Evolutionary conservation across 1,140 invertebrate genomes (phyloP).

Genomic region (Brachionus sp.): DNA sequence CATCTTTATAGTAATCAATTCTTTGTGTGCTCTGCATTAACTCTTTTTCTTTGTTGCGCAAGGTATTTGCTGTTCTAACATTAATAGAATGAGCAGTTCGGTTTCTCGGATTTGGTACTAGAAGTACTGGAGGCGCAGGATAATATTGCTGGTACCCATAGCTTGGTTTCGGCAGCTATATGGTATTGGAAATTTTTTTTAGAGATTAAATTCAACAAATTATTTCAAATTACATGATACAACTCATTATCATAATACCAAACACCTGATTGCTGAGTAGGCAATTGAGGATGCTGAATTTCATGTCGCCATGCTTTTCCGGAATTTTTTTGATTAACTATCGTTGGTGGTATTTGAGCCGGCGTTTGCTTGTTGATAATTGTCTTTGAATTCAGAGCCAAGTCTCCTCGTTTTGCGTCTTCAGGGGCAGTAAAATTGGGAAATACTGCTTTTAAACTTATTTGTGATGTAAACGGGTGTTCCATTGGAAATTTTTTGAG

Average conservation of each 20-base stretch:
- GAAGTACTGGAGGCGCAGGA: conserved; percentile 20
- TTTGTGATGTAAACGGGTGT: conserved; percentile 41
- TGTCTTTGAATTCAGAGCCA: not conserved
- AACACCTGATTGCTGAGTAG: conserved; percentile 27
- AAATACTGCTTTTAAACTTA: conserved; percentile 30
- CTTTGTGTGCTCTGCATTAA: conserved; percentile 25
- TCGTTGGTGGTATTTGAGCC: conserved; percentile 4
- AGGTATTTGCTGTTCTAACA: conserved; percentile 21
- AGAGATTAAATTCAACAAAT: not conserved
- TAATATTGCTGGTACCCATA: conserved; percentile 23
- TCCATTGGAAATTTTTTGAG: conserved; percentile 35
- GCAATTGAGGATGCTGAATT: conserved; percentile 2
- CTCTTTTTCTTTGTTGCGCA: conserved; percentile 40
- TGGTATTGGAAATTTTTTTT: not conserved
- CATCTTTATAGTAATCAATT: conserved; percentile 43
- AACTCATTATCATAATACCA: conserved; percentile 40
- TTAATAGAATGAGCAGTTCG: not conserved
- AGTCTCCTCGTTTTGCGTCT: not conserved
- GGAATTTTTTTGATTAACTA: conserved; percentile 27
- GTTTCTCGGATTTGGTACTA: conserved; percentile 14
- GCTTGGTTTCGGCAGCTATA: conserved; percentile 19
- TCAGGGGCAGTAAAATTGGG: conserved; percentile 40
- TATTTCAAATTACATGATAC: conserved; percentile 26
- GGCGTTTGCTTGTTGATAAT: not conserved
- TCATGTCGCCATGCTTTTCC: conserved; percentile 27